phyloP scores from a whole-genome alignment of 2,888 invertebrate genomes.

The Melanargia galathea region DNA sequence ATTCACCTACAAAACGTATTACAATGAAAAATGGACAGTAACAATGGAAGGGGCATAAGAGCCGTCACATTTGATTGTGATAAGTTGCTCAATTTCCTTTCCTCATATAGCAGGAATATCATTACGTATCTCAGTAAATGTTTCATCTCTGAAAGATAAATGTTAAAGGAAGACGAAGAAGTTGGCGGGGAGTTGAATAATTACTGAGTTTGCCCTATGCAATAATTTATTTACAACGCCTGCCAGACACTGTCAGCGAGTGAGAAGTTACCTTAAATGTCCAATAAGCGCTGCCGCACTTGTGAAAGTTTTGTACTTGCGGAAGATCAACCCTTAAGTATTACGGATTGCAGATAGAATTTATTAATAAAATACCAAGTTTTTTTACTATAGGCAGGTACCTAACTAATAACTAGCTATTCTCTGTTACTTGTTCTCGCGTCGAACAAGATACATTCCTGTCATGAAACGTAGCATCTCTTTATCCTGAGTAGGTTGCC shows the following conservation, averaged over 20 bases:
- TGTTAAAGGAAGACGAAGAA: neutral
- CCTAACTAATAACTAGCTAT: no score
- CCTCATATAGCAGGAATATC: conserved; percentile 27
- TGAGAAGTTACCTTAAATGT: neutral
- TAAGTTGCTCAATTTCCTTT: conserved; percentile 41
- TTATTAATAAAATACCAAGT: no score
- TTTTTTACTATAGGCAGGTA: no score
- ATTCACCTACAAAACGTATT: conserved; percentile 26
- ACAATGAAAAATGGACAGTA: conserved; percentile 37
- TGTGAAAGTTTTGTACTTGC: neutral
- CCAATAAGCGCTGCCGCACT: neutral
- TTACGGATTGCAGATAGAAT: no score
- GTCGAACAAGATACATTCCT: no score
- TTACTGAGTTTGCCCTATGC: conserved; percentile 13
- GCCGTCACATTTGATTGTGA: conserved; percentile 42
- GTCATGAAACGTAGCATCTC: no score
- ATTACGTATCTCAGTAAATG: conserved; percentile 21
- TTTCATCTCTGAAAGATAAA: conserved; percentile 11
- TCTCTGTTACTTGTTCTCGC: no score
- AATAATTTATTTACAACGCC: conserved; percentile 6
- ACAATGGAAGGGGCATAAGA: conserved; percentile 40
- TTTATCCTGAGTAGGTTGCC: no score
- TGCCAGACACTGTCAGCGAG: conserved; percentile 2
- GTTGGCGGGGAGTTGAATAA: conserved; percentile 11
- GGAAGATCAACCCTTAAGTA: no score